Evolutionary conservation across 2,888 invertebrate species (phyloP).

Genomic region (Pseudococcus viburni): DNA sequence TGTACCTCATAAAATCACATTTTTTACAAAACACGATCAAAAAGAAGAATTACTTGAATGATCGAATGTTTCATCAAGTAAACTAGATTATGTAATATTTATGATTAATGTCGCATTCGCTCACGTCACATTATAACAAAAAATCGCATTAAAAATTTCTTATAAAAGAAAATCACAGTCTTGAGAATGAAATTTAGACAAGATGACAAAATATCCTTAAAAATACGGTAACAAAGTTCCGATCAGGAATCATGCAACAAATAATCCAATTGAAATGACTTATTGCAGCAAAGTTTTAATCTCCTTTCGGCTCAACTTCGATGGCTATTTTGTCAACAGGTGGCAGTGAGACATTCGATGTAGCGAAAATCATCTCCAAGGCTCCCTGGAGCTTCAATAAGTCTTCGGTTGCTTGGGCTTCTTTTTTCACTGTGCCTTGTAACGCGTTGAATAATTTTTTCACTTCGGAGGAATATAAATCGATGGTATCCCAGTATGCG

Average conservation of each 20-base stretch:
- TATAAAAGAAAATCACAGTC: not conserved
- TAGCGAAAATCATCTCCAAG: constrained; percentile 57
- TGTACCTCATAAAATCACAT: too few relatives aligned
- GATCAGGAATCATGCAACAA: not conserved
- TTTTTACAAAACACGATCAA: too few relatives aligned
- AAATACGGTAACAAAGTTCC: constrained; percentile 31
- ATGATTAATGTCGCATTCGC: not conserved
- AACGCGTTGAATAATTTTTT: constrained; percentile 57
- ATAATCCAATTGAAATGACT: not conserved
- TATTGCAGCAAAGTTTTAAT: not conserved
- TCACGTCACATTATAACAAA: not conserved
- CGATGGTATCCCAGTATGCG: constrained; percentile 53
- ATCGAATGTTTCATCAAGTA: too few relatives aligned
- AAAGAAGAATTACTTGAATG: too few relatives aligned
- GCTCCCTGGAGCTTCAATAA: constrained; percentile 56
- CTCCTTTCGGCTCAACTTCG: not conserved
- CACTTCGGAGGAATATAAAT: constrained; percentile 60
- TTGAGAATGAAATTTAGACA: not conserved
- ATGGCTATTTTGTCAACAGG: constrained; percentile 71
- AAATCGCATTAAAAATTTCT: constrained; percentile 22
- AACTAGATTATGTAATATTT: not conserved
- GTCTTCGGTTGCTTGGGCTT: constrained; percentile 31
- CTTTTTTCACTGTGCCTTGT: not conserved
- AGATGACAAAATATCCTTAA: not conserved
- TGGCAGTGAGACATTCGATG: constrained; percentile 75